Evolutionary conservation across 23 tunicate species (phyloP), one percentile per base, ranked within the genome.

Genomic region (Aplidium turbinatum): DNA sequence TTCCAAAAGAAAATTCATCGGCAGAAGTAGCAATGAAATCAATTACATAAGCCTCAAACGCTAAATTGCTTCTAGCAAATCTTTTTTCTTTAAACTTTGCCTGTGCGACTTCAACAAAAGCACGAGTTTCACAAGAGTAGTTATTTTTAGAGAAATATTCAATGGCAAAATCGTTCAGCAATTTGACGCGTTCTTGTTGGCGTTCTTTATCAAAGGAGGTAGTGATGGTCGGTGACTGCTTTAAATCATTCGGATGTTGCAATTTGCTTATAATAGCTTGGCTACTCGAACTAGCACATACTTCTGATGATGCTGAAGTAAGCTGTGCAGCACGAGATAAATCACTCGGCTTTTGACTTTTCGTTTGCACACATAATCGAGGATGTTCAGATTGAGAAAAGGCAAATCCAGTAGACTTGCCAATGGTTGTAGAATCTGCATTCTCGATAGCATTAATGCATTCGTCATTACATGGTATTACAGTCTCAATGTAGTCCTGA

Each of bases 41-140:
- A 27, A 63, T 70, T 4, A 63, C 64, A 38, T 83, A 83, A 22
- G 89, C 89, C 40, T 83, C 89, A 52, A 64, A 52, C 3, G 76
- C 89, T 61, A 83, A 66, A 26, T 28, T 40, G 58, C 89, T 83
- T 25, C 62, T 70, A 9, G 89, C 81, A 65, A 83, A 83, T 26
- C 81, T 33, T 40, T 83, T 76, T 6, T 35, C 32, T 36, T 25
- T 11, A 64, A 83, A 83, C 29, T 55, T 62, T 27, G 38, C 7
- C 1, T 76, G 35, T 3, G 81, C 81, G 3, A 52, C 65, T 19
- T 63, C 35, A 51, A 83, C 4, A 19, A 83, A 54, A 5, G 13
- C 54, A 2, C 63, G 82, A 27, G 89, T 75, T 31, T 65, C 68
- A 50, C 54, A 75, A 36, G 70, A 76, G 31, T n/a, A 45, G 40